A percentile compares a stretch with the other conserved stretches of the same genome.
Conservation (phyloP, 2,113 vertebrate genomes). For the Epinephelus moara region DNA sequence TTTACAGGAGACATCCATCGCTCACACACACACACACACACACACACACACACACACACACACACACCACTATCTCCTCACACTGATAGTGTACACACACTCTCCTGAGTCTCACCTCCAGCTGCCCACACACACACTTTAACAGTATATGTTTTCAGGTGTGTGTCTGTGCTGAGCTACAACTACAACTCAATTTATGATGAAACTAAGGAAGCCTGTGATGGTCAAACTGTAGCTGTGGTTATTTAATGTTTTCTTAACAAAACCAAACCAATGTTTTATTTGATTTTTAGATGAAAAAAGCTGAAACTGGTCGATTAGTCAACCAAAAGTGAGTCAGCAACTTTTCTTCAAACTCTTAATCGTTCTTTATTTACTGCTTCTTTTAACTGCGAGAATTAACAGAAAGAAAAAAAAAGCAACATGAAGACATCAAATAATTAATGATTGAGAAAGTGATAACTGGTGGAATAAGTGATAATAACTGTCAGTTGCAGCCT, state of each 20-base stretch:
- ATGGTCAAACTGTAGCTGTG: not conserved
- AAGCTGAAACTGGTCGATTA: not conserved
- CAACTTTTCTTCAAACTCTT: not conserved
- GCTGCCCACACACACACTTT: constrained; percentile 7
- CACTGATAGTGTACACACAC: not conserved
- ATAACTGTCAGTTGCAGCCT: too few relatives aligned
- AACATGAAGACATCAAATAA: too few relatives aligned
- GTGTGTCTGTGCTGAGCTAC: not conserved
- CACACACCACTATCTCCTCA: not conserved
- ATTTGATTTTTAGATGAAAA: not conserved
- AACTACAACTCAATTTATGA: not conserved
- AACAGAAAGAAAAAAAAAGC: too few relatives aligned
- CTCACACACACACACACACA: constrained; percentile 33
- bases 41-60: not conserved
- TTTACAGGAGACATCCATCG: constrained; percentile 67
- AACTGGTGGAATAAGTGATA: too few relatives aligned
- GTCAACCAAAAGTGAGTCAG: too few relatives aligned
- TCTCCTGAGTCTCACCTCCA: not conserved
- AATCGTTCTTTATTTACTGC: too few relatives aligned
- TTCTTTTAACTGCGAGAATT: too few relatives aligned
- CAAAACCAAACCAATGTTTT: not conserved
- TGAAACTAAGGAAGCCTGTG: not conserved
- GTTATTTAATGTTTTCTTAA: not conserved
- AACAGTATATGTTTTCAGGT: not conserved
- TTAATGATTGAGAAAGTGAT: too few relatives aligned